These are phyloP conservation scores for Columbina picui DNA, from an alignment of 2,113 vertebrate species.

Conservation along the genomic window DNA sequence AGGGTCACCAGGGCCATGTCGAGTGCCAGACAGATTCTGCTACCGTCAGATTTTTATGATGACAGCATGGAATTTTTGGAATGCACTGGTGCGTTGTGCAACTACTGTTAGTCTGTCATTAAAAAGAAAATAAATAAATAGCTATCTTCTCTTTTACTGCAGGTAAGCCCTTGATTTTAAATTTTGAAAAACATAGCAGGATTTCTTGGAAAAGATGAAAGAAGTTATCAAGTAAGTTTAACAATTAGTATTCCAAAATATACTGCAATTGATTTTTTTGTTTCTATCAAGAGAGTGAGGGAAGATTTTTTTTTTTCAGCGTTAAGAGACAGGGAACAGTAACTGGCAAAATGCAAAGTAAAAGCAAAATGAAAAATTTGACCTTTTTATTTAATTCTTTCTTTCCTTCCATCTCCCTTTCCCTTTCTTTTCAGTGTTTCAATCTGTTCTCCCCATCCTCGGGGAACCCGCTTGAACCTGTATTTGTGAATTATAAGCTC, in stretches of 20 bases:
- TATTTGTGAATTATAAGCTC: conserved; percentile 60
- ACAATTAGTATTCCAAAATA: not conserved
- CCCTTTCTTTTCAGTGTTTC: conserved; percentile 32
- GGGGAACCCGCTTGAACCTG: conserved; percentile 62
- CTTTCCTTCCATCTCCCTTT: not conserved
- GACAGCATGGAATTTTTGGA: conserved; percentile 81
- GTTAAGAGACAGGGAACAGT: conserved; percentile 14
- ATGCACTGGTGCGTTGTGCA: conserved; percentile 77
- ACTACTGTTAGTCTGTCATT: conserved; percentile 66
- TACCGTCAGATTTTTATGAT: conserved; percentile 72
- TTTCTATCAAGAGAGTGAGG: not conserved
- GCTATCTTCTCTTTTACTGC: not conserved
- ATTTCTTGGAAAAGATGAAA: not conserved
- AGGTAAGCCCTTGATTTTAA: not conserved
- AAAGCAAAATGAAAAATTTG: conserved; percentile 49
- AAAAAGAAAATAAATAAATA: not conserved
- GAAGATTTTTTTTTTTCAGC: conserved; percentile 14
- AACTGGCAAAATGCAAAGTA: conserved; percentile 37
- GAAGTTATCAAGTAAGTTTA: not conserved
- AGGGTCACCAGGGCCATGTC: conserved; percentile 77
- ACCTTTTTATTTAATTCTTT: conserved; percentile 46
- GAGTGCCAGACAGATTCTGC: conserved; percentile 75
- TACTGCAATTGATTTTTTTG: not conserved
- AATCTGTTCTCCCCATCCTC: conserved; percentile 57
- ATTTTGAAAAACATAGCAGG: not conserved